Evolutionary conservation across 2,113 vertebrate species (phyloP), one percentile per base, ranked within the genome.

Genomic region (Apaloderma vittatum): DNA sequence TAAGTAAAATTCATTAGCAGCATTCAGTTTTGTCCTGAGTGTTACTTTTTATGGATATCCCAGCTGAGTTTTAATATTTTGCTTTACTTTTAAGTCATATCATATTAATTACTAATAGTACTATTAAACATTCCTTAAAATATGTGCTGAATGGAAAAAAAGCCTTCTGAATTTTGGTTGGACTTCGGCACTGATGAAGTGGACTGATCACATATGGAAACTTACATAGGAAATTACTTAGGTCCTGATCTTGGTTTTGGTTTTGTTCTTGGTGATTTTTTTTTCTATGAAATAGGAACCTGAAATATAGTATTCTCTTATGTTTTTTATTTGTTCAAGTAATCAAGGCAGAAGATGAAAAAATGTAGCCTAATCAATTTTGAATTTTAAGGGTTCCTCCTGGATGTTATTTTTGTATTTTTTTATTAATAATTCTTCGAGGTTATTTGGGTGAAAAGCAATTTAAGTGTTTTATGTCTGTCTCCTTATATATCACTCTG

Each of bases 31-130:
- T 82, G 67, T 62, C 79, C 21, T 32, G 49, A 71, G 6, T 49
- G 29, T 51, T 90, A 59, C 22, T 95, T 93, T 93, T 66, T 77
- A 93, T 23, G 21, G 23, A 29, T 83, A 62, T 83, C 59, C 75
- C 65, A 57, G 11, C 20, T 94, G 26, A 83, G 68, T 86, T 91
- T 63, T 61, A 51, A 48, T 88, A 30, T 81, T 87, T 94, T 86
- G 15, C 45, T 88, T 96, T 63, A n/a, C 74, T 86, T 96, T 95
- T 75, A 82, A 95, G 45, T 79, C 15, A 26, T 80, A 29, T 62
- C 32, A 86, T 93, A 83, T 91, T 83, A 29, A 81, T 86, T 95
- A 78, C 83, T 87, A 72, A 86, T 63, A 90, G 12, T 18, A 93
- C 78, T 76, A 73, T 58, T 73, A 90, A 82, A 4, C 3, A 20